Conservation (phyloP, 2,888 invertebrate genomes). For the Serrognathus titanus region DNA sequence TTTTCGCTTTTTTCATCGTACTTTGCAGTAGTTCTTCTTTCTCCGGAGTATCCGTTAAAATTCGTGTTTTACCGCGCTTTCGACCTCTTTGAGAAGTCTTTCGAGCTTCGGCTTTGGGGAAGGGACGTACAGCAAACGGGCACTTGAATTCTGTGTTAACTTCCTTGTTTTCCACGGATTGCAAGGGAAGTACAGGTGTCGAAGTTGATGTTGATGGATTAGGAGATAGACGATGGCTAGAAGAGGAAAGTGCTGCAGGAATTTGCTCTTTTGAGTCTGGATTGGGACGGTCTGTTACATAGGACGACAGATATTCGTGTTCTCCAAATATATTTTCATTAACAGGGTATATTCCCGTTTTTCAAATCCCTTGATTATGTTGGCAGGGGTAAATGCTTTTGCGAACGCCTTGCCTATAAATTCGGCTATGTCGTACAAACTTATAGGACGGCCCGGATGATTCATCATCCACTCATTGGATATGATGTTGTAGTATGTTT, state of each 20-base stretch:
- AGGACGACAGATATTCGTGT: conserved; percentile 4
- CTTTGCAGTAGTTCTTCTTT: not conserved
- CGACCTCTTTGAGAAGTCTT: not conserved
- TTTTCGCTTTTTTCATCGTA: too few relatives aligned
- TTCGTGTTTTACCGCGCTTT: not conserved
- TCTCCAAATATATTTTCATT: conserved; percentile 1
- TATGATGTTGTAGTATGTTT: not conserved
- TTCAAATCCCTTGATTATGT: not conserved
- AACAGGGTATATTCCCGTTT: not conserved
- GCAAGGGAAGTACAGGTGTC: too few relatives aligned
- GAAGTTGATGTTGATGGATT: too few relatives aligned
- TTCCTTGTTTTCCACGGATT: not conserved
- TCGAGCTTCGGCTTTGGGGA: not conserved
- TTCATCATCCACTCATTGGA: conserved; percentile 1
- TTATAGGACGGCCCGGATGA: not conserved
- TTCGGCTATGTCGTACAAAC: not conserved
- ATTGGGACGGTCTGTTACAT: not conserved
- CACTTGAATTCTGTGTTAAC: not conserved
- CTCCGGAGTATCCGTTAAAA: conserved; percentile 6
- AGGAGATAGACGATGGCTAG: too few relatives aligned
- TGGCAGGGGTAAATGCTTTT: not conserved
- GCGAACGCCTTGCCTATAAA: not conserved
- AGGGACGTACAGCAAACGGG: not conserved
- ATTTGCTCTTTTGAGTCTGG: too few relatives aligned
- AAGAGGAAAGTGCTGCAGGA: too few relatives aligned